These are phyloP conservation scores for Neoaliturus tenellus DNA, from an alignment of 2,888 invertebrate species.

Conservation along the genomic window DNA sequence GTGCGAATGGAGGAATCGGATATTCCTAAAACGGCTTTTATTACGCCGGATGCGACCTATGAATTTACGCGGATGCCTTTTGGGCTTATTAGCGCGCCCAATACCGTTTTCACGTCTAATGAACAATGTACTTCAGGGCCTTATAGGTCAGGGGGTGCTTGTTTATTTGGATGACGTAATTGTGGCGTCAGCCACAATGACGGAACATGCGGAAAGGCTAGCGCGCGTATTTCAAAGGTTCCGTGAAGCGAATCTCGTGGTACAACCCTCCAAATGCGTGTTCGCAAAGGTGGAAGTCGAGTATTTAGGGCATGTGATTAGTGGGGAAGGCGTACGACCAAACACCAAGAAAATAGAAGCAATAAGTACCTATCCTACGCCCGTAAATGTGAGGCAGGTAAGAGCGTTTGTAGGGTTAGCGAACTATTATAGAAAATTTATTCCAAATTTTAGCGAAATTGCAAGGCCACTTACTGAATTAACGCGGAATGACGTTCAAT, in stretches of 20 bases:
- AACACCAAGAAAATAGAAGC: background rate
- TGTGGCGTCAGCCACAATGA: conserved; percentile 5
- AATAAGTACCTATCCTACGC: background rate
- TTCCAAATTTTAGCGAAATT: background rate
- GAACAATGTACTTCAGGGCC: conserved; percentile 4
- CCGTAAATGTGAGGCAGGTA: background rate
- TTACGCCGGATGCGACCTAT: background rate
- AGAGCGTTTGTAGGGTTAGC: background rate
- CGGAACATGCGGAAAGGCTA: conserved; percentile 47
- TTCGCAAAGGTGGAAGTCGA: conserved; percentile 39
- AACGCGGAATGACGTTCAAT: background rate
- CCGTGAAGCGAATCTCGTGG: conserved; percentile 36
- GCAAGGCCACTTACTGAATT: background rate
- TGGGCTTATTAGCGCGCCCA: background rate
- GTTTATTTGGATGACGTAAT: conserved; percentile 53
- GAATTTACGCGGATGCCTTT: background rate
- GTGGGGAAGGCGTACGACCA: conserved; percentile 42
- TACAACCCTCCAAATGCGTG: conserved; percentile 54
- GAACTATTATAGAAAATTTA: background rate
- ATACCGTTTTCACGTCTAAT: background rate
- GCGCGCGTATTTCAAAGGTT: conserved; percentile 20
- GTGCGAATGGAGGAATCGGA: background rate
- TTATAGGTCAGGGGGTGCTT: conserved; percentile 36
- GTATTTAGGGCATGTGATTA: conserved; percentile 56
- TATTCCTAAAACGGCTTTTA: background rate